Evolutionary conservation across 2,888 invertebrate species (phyloP).

Genomic region (Chymomyza caudatula): DNA sequence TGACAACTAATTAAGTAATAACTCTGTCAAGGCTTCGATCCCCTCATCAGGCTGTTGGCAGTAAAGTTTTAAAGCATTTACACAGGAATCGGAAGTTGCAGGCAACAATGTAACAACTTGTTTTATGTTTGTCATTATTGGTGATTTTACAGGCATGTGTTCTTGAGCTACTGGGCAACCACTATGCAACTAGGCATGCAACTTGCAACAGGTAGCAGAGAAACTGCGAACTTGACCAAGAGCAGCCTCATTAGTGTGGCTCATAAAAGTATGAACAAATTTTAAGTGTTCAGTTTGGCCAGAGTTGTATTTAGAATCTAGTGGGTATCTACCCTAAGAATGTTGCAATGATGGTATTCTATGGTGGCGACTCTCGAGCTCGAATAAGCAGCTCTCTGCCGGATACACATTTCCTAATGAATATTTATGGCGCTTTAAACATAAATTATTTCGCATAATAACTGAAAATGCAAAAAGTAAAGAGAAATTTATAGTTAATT

Average conservation of each 20-base stretch:
- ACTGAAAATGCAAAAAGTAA: constrained; percentile 36
- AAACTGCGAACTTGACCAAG: constrained; percentile 12
- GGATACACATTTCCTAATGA: constrained; percentile 43
- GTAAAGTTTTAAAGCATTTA: too few relatives aligned
- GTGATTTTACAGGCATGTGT: constrained; percentile 69
- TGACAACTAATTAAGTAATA: too few relatives aligned
- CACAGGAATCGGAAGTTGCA: constrained; percentile 63
- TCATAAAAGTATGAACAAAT: constrained; percentile 49
- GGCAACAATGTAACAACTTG: constrained; percentile 67
- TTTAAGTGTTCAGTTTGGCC: constrained; percentile 26
- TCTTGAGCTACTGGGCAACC: constrained; percentile 50
- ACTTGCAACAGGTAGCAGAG: constrained; percentile 39
- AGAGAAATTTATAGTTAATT: constrained; percentile 65
- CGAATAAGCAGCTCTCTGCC: too few relatives aligned
- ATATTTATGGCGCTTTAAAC: constrained; percentile 67
- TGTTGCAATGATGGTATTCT: too few relatives aligned
- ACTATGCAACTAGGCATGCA: neutral
- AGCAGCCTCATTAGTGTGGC: constrained; percentile 21
- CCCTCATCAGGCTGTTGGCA: too few relatives aligned
- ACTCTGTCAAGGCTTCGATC: too few relatives aligned
- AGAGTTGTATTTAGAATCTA: too few relatives aligned
- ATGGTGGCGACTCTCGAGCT: too few relatives aligned
- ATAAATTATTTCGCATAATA: constrained; percentile 68
- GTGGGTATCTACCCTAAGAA: neutral
- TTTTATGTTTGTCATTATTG: constrained; percentile 72